Base-by-base conservation (phyloP, 2,113 vertebrate genomes). In the Etheostoma spectabile region DNA sequence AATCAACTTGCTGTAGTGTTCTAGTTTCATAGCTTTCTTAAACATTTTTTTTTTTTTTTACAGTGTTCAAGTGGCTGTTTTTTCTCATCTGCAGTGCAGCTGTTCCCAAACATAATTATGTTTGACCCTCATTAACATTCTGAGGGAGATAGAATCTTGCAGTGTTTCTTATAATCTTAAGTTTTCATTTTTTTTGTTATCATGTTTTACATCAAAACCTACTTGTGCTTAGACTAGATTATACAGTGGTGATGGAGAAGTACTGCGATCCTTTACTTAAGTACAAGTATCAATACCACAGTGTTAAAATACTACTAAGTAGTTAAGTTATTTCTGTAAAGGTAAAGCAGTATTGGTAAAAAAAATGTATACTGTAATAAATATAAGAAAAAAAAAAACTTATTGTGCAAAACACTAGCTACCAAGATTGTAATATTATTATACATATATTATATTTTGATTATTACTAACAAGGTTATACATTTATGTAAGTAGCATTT, bases 1-100 rank as follows among this genome's bases (percentile, higher is more conserved):
- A 52, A 8, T 52, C 51, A 52, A 52, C 51, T 30, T 30, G 30
- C 30, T 4, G 30, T 30, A 30, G 30, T 30, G 30, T 30, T 30
- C 30, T 30, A 33, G 27, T 19, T 33, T 18, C 18, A 33, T 33
- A 8, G 16, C 7, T 33, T 18, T 33, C 24, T 56, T 24, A 56
- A 48, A 52, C 4, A 2, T n/a, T n/a, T n/a, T n/a, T n/a, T n/a
- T 30, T 30, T 57, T 19, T 49, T 63, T 49, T 62, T 62, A 33
- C 15, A 18, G 8, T 42, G 21, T 60, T 78, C 19, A 46, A 65
- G 60, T 8, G 53, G 14, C 65, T 79, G 46, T 76, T 74, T 71
- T 46, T 35, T 45, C 12, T 33, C 66, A 77, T 85, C 67, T 53
- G 79, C 62, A 15, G 49, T 52, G 75, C 86, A 88, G 75, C 86